Base-by-base conservation (phyloP, 2,797 vertebrate species). In the Rhodeus uyekii region DNA sequence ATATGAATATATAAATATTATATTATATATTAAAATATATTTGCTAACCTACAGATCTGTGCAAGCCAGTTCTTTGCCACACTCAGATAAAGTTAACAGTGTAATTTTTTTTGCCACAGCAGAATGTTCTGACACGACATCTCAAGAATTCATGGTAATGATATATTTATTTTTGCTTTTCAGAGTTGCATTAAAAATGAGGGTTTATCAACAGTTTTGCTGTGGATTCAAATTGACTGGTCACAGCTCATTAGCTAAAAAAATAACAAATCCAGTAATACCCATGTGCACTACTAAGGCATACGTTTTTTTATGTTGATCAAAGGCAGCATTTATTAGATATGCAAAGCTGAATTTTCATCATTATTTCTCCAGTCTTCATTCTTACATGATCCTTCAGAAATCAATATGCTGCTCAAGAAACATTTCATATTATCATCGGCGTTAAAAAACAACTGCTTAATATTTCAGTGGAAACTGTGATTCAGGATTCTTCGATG, bases 11-110 rank as follows among this genome's bases (percentile, higher is more conserved):
- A 76, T 94, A 93, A 92, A 94, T 94, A 94, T 94, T 88, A 88
- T 88, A 88, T 87, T 91, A 92, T 93, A 93, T 94, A 94, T 94
- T 95, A 94, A 95, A 95, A 94, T 95, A 93, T 94, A 94, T 95
- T 95, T 95, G 94, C 94, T 94, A 92, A 95, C 94, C 92, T 90
- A 82, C 12, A 19, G 44, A 48, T 76, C 83, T 82, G 68, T 39
- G 27, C 72, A 22, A 14, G 42, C 6, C 16, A 39, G 16, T 81
- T 64, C 10, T 48, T 81, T 74, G 7, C 36, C 36, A 32, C 22
- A 8, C n/a, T 44, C 9, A 14, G 27, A 39, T 38, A 39, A 19
- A 75, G 46, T n/a, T 58, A 14, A 55, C 29, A 18, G 13, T 42
- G 9, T n/a, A 39, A 61, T 42, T 8, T 18, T 34, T 34, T 63